These are phyloP conservation scores for Electrophaes corylata DNA, from an alignment of 2,888 invertebrate species.

Conservation along the genomic window DNA sequence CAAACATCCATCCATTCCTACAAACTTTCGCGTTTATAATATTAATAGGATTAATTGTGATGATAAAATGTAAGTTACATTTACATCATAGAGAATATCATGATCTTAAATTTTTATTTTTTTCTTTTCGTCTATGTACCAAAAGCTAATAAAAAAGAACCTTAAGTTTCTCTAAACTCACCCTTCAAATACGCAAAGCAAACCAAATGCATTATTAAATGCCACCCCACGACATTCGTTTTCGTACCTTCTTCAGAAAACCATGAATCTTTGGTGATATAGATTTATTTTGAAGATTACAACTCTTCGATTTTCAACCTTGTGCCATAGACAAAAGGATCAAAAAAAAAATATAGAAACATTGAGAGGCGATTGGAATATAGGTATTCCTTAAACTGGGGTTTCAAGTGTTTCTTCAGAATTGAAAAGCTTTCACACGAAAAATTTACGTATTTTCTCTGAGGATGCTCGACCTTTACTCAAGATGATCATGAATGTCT, in stretches of 20 bases:
- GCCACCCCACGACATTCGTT: slow-evolving; percentile 54
- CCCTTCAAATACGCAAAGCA: slow-evolving; percentile 67
- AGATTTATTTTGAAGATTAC: slow-evolving; percentile 20
- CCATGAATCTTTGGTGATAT: slow-evolving; percentile 34
- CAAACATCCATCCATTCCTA: no score
- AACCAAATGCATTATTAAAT: slow-evolving; percentile 73
- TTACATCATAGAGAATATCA: no score
- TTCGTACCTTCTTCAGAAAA: slow-evolving; percentile 31
- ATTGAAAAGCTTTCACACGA: slow-evolving; percentile 28
- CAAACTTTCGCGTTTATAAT: no score
- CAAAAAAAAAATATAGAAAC: background rate
- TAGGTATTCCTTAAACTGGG: slow-evolving; percentile 19
- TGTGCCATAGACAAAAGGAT: slow-evolving; percentile 4
- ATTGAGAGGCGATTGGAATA: slow-evolving; percentile 12
- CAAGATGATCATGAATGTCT: background rate
- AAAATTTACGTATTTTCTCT: slow-evolving; percentile 19
- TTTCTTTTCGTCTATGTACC: slow-evolving; percentile 37
- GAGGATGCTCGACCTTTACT: slow-evolving; percentile 8
- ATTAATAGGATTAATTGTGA: no score
- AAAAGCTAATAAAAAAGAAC: slow-evolving; percentile 66
- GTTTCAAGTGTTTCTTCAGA: slow-evolving; percentile 27
- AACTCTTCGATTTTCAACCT: slow-evolving; percentile 12
- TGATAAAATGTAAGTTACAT: no score
- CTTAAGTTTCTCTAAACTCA: slow-evolving; percentile 50
- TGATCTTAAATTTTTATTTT: background rate